These are phyloP conservation scores for Protodeltote pygarga DNA, from an alignment of 2,888 invertebrate genomes.

Conservation along the genomic window DNA sequence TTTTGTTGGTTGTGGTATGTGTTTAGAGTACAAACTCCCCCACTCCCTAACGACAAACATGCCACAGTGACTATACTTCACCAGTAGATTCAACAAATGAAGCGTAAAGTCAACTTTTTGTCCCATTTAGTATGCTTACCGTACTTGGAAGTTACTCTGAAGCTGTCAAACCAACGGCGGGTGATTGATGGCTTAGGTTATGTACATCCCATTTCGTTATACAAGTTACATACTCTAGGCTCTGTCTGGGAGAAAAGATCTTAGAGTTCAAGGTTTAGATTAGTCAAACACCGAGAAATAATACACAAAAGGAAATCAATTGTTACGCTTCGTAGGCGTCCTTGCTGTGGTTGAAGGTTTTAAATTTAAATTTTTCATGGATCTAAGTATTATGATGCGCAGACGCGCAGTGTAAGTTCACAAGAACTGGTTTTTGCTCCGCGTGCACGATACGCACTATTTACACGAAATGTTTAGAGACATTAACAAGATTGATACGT, in stretches of 20 bases:
- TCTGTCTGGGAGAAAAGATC: not conserved
- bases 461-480: no score
- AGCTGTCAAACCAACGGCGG: slow-evolving; percentile 40
- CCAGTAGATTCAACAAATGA: slow-evolving; percentile 34
- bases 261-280: no score
- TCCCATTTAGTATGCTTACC: slow-evolving; percentile 30
- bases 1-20: slow-evolving; percentile 33
- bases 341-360: no score
- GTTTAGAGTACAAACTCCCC: slow-evolving; percentile 34
- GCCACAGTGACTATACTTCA: slow-evolving; percentile 7
- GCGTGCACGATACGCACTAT: no score
- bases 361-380: no score
- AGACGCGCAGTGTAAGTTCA: no score
- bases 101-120: slow-evolving; percentile 42
- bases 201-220: slow-evolving; percentile 12
- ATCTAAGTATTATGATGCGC: no score
- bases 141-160: slow-evolving; percentile 35
- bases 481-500: no score
- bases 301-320: no score
- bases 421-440: no score
- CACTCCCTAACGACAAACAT: slow-evolving; percentile 31
- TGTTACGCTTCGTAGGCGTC: no score
- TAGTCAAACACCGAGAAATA: no score
- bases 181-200: slow-evolving; percentile 39
- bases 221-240: slow-evolving; percentile 4